Base-by-base conservation (phyloP, 1,140 invertebrate species). In the Galleria mellonella region DNA sequence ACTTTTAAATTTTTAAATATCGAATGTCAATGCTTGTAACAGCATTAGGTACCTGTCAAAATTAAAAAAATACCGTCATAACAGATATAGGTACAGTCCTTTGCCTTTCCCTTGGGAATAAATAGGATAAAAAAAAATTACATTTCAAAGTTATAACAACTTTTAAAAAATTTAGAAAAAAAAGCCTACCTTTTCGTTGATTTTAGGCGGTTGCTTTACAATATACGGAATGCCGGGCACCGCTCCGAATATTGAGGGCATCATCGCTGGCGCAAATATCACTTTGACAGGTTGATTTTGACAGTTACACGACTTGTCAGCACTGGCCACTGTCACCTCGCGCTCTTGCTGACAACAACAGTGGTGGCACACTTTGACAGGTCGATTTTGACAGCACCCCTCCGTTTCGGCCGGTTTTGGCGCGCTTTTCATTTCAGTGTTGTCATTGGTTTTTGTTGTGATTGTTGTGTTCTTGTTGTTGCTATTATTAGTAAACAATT, bases 201-300 rank as follows among this genome's bases (percentile, higher is more conserved):
- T 29, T 43, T 66, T 75, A 51, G 32, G 28, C 28, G 44, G 14
- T 10, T 31, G 48, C 15, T 75, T 72, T 28, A 82, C 38, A 1
- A 81, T 51, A 36, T 77, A 82, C 14, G 72, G 74, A 0, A 75
- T 53, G 0, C 62, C 61, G 0, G 69, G 64, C 9, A 77, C 51
- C 0, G 61, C 57, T 1, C 69, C 66, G 14, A 69, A 78, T 4
- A 82, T 59, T 0, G 71, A 73, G 0, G 77, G 70, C 69, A 82
- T 72, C 77, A 82, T 79, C 5, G 74, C 60, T 31, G 72, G 69
- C 4, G 77, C 70, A 41, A 82, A 72, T 11, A 82, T 75, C 42
- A 82, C 74, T 62, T 79, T 78, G 11, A 77, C 72, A 32, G 69
- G 41, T 33, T 65, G 58, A 43, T 41, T 62, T 45, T 72, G 62